Percentiles rank a stretch among this genome's conserved stretches.
Conservation (phyloP, 1,140 invertebrate species). For the Drosophila carrolli region DNA sequence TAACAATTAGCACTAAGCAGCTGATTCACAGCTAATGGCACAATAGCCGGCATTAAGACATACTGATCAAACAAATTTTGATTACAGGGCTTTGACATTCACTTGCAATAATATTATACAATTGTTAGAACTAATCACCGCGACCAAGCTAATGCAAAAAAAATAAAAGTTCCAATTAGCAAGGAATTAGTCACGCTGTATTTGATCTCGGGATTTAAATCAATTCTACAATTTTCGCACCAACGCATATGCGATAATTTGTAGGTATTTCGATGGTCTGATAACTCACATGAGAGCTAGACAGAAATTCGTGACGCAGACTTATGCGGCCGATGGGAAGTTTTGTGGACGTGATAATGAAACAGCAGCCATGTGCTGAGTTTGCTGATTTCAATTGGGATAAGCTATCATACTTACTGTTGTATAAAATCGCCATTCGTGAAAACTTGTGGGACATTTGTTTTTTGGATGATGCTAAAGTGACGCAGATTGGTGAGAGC, state of each 20-base stretch:
- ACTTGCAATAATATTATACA: conserved; percentile 18
- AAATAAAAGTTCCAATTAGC: conserved; percentile 48
- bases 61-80: conserved; percentile 11
- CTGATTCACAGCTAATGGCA: conserved; percentile 20
- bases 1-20: conserved; percentile 32
- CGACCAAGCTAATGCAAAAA: conserved; percentile 2
- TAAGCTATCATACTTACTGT: conserved; percentile 52
- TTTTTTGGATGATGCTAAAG: not conserved
- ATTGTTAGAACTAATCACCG: conserved; percentile 36
- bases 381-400: not conserved
- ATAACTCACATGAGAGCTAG: conserved; percentile 12
- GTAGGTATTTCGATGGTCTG: conserved; percentile 2
- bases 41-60: conserved; percentile 16
- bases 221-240: conserved; percentile 30
- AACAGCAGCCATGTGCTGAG: conserved; percentile 23
- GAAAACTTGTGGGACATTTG: not conserved
- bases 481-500: conserved; percentile 13
- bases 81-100: conserved; percentile 16
- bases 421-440: conserved; percentile 50
- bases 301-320: conserved; percentile 5
- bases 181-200: conserved; percentile 66
- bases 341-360: conserved; percentile 29
- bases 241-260: conserved; percentile 36
- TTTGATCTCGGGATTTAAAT: conserved; percentile 36
- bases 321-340: not conserved